Conservation (phyloP, 2,113 vertebrate species). For the Barbus barbus region DNA sequence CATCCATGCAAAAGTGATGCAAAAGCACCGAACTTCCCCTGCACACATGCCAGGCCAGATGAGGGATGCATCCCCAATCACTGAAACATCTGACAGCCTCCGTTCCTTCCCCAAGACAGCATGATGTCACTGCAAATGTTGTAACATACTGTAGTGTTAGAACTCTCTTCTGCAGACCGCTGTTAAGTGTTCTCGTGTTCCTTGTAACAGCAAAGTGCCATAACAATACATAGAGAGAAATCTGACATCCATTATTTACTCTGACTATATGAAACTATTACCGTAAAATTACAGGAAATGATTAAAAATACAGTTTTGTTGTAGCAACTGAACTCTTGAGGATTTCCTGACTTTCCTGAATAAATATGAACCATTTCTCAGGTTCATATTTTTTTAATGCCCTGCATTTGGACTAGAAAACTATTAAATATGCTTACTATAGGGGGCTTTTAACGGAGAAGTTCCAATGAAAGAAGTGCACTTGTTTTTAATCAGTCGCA, state of each 20-base stretch:
- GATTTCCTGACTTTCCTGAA: constrained; percentile 7
- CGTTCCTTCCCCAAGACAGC: background rate
- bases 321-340: constrained; percentile 19
- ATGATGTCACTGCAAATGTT: constrained; percentile 27
- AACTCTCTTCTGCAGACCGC: background rate
- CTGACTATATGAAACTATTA: constrained; percentile 9
- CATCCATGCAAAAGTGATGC: constrained; percentile 37
- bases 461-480: background rate
- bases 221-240: background rate
- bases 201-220: constrained; percentile 24
- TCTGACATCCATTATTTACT: constrained; percentile 15
- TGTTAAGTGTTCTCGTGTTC: constrained; percentile 2
- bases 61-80: constrained; percentile 14
- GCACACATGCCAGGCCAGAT: constrained; percentile 11
- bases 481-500: constrained; percentile 18
- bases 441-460: background rate
- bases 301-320: background rate
- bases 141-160: constrained; percentile 7
- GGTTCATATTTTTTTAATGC: background rate
- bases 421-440: background rate
- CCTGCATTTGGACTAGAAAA: background rate
- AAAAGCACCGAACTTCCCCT: constrained; percentile 40
- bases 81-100: constrained; percentile 31
- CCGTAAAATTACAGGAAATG: constrained; percentile 12
- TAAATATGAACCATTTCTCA: constrained; percentile 11